phyloP scores from a whole-genome alignment of 2,797 vertebrate species.

The Cetoscarus ocellatus region DNA sequence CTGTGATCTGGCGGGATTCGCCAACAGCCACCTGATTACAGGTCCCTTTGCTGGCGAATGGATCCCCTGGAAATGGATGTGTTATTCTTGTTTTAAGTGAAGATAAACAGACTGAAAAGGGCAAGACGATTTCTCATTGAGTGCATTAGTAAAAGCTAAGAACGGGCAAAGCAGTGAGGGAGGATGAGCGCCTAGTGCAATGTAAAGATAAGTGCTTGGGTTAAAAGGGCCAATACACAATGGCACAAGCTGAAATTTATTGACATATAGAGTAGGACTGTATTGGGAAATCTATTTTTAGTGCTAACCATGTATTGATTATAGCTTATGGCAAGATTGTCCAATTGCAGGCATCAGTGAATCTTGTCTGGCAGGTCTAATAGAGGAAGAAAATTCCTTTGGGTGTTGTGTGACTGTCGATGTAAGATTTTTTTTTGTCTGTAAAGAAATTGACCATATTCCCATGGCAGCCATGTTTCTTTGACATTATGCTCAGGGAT shows the following conservation, averaged over 20 bases:
- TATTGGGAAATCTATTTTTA: conserved; percentile 60
- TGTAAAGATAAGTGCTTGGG: conserved; percentile 44
- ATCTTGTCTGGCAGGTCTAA: conserved; percentile 40
- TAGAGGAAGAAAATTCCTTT: conserved; percentile 22
- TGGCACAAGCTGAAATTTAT: conserved; percentile 1
- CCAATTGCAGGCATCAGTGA: conserved; percentile 57
- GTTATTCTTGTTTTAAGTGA: conserved; percentile 48
- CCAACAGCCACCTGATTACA: conserved; percentile 35
- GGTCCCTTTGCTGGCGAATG: conserved; percentile 2
- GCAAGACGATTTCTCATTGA: conserved; percentile 27
- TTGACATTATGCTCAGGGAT: too few relatives aligned
- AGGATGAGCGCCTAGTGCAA: conserved; percentile 23
- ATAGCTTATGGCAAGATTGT: conserved; percentile 70
- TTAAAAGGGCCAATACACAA: conserved; percentile 26
- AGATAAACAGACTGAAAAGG: conserved; percentile 52
- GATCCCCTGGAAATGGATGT: conserved; percentile 31
- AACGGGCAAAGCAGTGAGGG: neutral
- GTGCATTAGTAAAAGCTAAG: conserved; percentile 9
- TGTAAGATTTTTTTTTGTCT: conserved; percentile 40
- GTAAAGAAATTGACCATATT: neutral
- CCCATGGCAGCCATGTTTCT: too few relatives aligned
- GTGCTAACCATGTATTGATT: conserved; percentile 67
- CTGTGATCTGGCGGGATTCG: conserved; percentile 52
- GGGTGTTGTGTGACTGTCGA: conserved; percentile 29
- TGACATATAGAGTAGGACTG: conserved; percentile 15